Percentiles rank a stretch among this genome's conserved stretches.
phyloP scores from a whole-genome alignment of 2,888 invertebrate genomes.

The Mythimna loreyi region DNA sequence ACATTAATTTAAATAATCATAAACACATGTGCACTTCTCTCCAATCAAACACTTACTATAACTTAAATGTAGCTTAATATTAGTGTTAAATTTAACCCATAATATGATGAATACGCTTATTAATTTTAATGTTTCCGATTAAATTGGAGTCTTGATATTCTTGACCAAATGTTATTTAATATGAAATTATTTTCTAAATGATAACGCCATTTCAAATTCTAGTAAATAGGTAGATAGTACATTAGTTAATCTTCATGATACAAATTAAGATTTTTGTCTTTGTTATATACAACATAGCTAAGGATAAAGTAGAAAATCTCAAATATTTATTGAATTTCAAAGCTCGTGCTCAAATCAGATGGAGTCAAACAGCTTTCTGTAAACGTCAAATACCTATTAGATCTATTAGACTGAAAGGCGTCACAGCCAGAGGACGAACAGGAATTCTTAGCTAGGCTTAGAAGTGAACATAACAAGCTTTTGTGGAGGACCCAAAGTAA shows the following conservation, averaged over 20 bases:
- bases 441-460: slow-evolving; percentile 66
- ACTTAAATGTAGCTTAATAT: slow-evolving; percentile 72
- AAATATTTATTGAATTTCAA: slow-evolving; percentile 58
- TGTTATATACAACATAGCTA: slow-evolving; percentile 62
- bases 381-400: slow-evolving; percentile 63
- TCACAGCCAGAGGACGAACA: slow-evolving; percentile 64
- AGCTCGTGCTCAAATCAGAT: slow-evolving; percentile 67
- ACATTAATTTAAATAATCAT: slow-evolving; percentile 69
- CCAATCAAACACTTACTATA: slow-evolving; percentile 67
- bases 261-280: slow-evolving; percentile 63
- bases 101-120: slow-evolving; percentile 89
- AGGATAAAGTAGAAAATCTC: slow-evolving; percentile 60
- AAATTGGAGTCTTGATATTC: slow-evolving; percentile 90
- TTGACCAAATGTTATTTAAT: slow-evolving; percentile 89
- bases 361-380: slow-evolving; percentile 58
- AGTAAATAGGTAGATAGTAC: slow-evolving; percentile 77
- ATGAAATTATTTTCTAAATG: slow-evolving; percentile 85
- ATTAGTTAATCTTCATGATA: slow-evolving; percentile 70
- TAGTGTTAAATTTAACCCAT: slow-evolving; percentile 85
- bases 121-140: slow-evolving; percentile 90
- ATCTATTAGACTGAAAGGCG: slow-evolving; percentile 74
- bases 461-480: slow-evolving; percentile 59
- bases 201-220: slow-evolving; percentile 83
- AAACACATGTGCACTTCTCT: slow-evolving; percentile 75
- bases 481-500: slow-evolving; percentile 76